Conservation (phyloP, 37 sponge, comb jelly and placozoan species). For the Diacarnus erythraeanus region DNA sequence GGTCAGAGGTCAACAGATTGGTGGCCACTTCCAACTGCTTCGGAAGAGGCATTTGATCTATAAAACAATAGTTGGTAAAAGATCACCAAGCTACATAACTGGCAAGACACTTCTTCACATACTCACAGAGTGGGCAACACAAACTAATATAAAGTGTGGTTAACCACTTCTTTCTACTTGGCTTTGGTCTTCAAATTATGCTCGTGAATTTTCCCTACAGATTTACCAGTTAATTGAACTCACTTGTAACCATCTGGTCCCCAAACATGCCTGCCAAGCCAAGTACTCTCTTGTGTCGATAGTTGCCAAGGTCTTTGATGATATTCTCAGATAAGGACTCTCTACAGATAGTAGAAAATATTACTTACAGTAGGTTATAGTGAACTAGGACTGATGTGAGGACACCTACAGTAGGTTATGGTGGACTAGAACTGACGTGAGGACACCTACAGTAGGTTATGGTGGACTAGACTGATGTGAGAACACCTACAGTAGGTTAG, state of each 20-base stretch:
- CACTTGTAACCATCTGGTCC: conserved; percentile 61
- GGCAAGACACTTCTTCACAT: not conserved
- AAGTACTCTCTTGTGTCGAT: conserved; percentile 56
- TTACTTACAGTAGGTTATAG: no score
- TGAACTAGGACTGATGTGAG: no score
- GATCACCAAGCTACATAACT: not conserved
- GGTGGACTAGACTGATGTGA: no score
- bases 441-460: no score
- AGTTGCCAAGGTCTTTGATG: conserved; percentile 44
- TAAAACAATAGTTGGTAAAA: not conserved
- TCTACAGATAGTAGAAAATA: no score
- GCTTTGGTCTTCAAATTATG: no score
- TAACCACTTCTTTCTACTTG: not conserved
- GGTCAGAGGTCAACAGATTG: conserved; percentile 9
- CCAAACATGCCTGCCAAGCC: conserved; percentile 75
- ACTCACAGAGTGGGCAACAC: no score
- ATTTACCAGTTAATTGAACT: not conserved
- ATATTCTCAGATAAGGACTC: conserved; percentile 35
- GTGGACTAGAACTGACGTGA: no score
- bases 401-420: no score
- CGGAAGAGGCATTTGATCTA: conserved; percentile 32
- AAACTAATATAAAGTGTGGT: not conserved
- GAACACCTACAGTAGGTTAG: no score
- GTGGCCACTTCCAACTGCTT: conserved; percentile 39
- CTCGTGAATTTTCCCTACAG: no score